Evolutionary conservation across 2,113 vertebrate genomes (phyloP), one percentile per base, ranked within the genome.

Genomic region (Papio anubis): DNA sequence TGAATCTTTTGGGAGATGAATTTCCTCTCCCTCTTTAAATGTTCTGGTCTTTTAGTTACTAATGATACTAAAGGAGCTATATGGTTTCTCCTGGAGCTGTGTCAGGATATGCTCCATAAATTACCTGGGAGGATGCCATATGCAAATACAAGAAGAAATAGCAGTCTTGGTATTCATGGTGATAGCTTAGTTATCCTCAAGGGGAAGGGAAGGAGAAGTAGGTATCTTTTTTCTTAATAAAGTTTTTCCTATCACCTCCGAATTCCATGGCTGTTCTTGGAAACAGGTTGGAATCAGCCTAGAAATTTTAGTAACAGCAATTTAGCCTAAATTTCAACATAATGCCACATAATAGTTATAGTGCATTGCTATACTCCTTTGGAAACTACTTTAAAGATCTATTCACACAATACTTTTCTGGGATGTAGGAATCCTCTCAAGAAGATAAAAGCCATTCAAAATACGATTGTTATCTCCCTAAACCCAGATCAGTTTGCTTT

Each of bases 341-440:
- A 68, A 79, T 38, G 8, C 21, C 55, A 57, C 13, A n/a, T 82
- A 86, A 86, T 76, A 66, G 11, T 93, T 81, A 64, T 2, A 76
- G 45, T 40, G 43, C 43, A 82, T 86, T 82, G 57, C 35, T 95
- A 9, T 55, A 80, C 40, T 97, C 38, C 66, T 96, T 91, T 83
- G 94, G 79, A 96, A 94, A 95, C 45, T 76, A 72, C 27, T 84
- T 89, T 91, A 80, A 97, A 96, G 87, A 61, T 32, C 75, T 86
- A 25, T 75, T 70, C 89, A 92, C 3, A 73, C 38, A 70, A 79
- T 86, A 82, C 20, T 52, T 81, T 64, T 93, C 27, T 68, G 40
- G 35, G n/a, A 43, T 94, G 35, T 38, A 57, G 48, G 68, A 96
- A 92, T 25, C 13, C 75, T 55, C 32, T 13, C n/a, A 70, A 18